A percentile compares a stretch with the other conserved stretches of the same genome.
These are phyloP conservation scores for Azorinus chamasolen DNA, from an alignment of 2,888 invertebrate species.

Conservation along the genomic window DNA sequence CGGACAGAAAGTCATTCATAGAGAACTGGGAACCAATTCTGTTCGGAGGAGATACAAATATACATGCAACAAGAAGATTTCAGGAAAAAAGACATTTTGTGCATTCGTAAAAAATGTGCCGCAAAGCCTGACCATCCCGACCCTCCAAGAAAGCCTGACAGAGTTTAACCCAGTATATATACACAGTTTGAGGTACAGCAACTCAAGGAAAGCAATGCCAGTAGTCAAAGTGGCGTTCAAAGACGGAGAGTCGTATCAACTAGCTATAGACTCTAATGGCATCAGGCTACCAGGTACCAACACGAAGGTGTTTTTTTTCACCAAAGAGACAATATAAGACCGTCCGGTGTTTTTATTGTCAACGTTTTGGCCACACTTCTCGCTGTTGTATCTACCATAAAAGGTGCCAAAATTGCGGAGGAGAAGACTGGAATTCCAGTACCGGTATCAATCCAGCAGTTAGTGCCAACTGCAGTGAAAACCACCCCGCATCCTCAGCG, in stretches of 20 bases:
- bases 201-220: not conserved
- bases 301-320: not conserved
- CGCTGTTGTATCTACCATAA: not conserved
- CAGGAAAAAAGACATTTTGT: not conserved
- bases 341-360: not conserved
- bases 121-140: not conserved
- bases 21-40: too few species aligned
- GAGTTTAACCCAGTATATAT: not conserved
- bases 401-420: constrained; percentile 1
- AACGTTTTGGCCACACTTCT: constrained; percentile 2
- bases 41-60: too few species aligned
- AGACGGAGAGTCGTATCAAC: not conserved
- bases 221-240: not conserved
- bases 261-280: not conserved
- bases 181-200: not conserved
- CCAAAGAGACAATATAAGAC: not conserved
- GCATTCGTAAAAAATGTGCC: not conserved
- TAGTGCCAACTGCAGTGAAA: not conserved
- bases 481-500: not conserved
- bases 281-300: not conserved
- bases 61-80: too few species aligned
- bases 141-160: not conserved
- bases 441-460: not conserved
- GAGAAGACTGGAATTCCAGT: not conserved
- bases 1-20: too few species aligned